Evolutionary conservation across 2,113 vertebrate genomes (phyloP).

Genomic region (Panurus biarmicus): DNA sequence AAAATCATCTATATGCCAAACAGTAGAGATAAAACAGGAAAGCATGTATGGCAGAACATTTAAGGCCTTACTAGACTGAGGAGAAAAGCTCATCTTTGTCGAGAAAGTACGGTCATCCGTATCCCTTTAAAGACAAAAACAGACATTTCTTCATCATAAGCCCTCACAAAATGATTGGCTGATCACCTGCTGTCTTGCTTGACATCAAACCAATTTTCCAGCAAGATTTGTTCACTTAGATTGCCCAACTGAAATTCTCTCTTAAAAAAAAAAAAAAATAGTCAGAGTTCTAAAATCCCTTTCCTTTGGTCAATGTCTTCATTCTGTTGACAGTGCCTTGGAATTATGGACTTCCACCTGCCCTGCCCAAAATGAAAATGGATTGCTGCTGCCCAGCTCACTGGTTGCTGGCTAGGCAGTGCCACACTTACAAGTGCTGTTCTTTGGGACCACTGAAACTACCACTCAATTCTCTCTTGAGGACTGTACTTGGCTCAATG

Average conservation of each 20-base stretch:
- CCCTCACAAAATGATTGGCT: background rate
- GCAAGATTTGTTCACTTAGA: background rate
- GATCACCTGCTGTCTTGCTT: constrained; percentile 1
- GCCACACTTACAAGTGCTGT: background rate
- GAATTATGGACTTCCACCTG: background rate
- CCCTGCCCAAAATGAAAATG: background rate
- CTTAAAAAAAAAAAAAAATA: background rate
- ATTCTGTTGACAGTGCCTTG: background rate
- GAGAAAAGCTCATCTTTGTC: background rate
- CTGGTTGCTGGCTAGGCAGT: background rate
- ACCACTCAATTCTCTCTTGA: background rate
- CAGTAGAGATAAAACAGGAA: background rate
- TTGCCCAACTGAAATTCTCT: constrained; percentile 40
- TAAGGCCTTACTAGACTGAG: background rate
- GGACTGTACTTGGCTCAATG: background rate
- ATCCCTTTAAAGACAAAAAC: background rate
- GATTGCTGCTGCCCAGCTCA: background rate
- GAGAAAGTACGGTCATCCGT: background rate
- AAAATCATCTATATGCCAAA: background rate
- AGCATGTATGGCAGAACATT: background rate
- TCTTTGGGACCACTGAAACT: background rate
- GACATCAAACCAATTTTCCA: constrained; percentile 18
- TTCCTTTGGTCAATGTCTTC: background rate
- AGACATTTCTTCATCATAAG: background rate
- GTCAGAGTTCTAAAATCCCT: background rate